Evolutionary conservation across 2,113 vertebrate genomes (phyloP), one percentile per base, ranked within the genome.

Genomic region (Falcunculus frontatus): DNA sequence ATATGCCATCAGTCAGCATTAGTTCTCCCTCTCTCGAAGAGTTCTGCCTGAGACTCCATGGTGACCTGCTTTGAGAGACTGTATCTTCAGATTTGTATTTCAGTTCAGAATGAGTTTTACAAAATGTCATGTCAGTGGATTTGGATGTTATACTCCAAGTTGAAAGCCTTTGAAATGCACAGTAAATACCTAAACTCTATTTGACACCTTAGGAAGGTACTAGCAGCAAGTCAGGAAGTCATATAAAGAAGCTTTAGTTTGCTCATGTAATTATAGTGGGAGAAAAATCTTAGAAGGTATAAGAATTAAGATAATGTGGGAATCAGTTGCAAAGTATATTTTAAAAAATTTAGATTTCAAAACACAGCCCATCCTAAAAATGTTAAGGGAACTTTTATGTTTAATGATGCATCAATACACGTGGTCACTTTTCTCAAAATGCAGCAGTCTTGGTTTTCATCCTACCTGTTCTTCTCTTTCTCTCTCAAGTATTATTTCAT

Each of bases 1-100:
- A 78, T 93, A 19, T 63, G 69, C 42, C 19, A 32, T 35, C 41
- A 70, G 39, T 78, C 39, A 67, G 33, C 52, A 22, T 59, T 64
- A 75, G 21, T 26, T 68, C 19, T 35, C 8, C 25, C 4, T 64
- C 17, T 72, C 33, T 65, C 0, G 0, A 6, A 77, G 22, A 35
- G 14, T 37, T 90, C 32, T 11, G 7, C 29, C 25, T 30, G 17
- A 64, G 72, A 56, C 50, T 82, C 12, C 10, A 7, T 33, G 32
- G 33, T 90, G 79, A 67, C 21, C 27, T 81, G 32, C 30, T 68
- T 68, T 64, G 73, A 78, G 50, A 78, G 52, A 12, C 56, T 49
- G 3, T 46, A 23, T 81, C 68, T 89, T 89, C 59, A 62, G 22
- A 41, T 60, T 37, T 56, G 5, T 80, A 30, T 78, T 81, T 56